These are phyloP conservation scores for Loripinus fragilis DNA, from an alignment of 2,888 invertebrate genomes.

Conservation along the genomic window DNA sequence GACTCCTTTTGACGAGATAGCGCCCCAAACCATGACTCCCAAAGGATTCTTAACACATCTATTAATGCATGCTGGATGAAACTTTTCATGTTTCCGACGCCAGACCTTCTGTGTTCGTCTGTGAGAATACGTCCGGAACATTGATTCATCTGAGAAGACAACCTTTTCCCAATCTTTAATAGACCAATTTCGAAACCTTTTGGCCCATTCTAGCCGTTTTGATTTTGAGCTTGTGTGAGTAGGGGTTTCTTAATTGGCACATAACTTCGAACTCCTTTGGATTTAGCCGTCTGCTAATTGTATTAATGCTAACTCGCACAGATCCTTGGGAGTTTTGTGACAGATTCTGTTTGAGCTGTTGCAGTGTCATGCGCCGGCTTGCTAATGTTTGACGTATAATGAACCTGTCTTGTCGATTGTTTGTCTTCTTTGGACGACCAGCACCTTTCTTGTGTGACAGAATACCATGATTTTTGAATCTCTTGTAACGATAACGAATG, in stretches of 20 bases:
- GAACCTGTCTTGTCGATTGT: background rate
- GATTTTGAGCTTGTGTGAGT: too few species aligned
- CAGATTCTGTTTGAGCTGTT: background rate
- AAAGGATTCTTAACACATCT: conserved; percentile 1
- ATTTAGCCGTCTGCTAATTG: background rate
- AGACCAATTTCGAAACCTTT: background rate
- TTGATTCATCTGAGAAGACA: too few species aligned
- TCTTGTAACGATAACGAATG: conserved; percentile 7
- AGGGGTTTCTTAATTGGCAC: conserved; percentile 1
- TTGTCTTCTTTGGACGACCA: background rate
- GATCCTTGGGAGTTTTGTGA: background rate
- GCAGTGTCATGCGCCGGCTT: conserved; percentile 6
- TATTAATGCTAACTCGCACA: background rate
- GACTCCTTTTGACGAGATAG: background rate
- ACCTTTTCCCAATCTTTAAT: too few species aligned
- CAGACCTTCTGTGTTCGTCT: background rate
- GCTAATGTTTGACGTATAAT: background rate
- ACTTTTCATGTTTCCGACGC: background rate
- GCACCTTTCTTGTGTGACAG: background rate
- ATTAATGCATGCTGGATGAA: background rate
- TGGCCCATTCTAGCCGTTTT: conserved; percentile 3
- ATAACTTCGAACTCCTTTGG: background rate
- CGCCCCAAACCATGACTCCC: background rate
- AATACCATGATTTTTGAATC: conserved; percentile 7
- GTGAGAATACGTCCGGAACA: background rate